Base-by-base conservation (phyloP, 2,113 vertebrate genomes). In the Labeo rohita region DNA sequence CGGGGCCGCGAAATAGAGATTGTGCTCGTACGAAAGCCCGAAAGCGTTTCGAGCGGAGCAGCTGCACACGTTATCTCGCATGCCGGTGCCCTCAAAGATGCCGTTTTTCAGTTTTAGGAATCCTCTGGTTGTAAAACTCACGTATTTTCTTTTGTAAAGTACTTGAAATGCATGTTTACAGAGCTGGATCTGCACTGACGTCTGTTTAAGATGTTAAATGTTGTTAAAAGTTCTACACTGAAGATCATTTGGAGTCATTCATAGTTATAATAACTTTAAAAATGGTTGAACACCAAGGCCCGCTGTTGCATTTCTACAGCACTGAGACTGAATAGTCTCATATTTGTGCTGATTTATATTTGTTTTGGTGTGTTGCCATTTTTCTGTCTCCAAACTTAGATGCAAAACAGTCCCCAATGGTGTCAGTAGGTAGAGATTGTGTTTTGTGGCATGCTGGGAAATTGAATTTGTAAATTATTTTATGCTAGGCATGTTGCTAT, bases 1-100 rank as follows among this genome's bases (percentile, higher is more conserved):
- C 43, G 68, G 68, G 82, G 82, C 82, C 21, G 6, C 49, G 23
- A 45, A 72, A 72, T 83, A 23, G 65, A 84, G 68, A 84, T 84
- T 23, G n/a, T 9, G 36, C 68, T 73, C 82, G 12, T 56, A 72
- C 49, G 7, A 68, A 68, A 50, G 47, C 45, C 65, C 18, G 65
- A 84, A 84, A 84, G 49, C 82, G 34, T 59, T 56, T 84, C 18
- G 43, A n/a, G 7, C 2, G 1, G 50, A 83, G 66, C 81, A 84
- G 66, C 68, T 84, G 82, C 68, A 13, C 18, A 16, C n/a, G 34
- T 79, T 79, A 52, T 79, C 28, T 54, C 9, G 3, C 79, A 28
- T 80, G 45, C 80, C 3, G 3, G 80, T 68, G 80, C 12, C 9
- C 23, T 34, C 45, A 68, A n/a, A 66, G 54, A 79, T 59, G 52